Percentiles rank a stretch among this genome's conserved stretches.
Conservation (phyloP, 1,140 invertebrate genomes). For the Oreohelix idahoensis region DNA sequence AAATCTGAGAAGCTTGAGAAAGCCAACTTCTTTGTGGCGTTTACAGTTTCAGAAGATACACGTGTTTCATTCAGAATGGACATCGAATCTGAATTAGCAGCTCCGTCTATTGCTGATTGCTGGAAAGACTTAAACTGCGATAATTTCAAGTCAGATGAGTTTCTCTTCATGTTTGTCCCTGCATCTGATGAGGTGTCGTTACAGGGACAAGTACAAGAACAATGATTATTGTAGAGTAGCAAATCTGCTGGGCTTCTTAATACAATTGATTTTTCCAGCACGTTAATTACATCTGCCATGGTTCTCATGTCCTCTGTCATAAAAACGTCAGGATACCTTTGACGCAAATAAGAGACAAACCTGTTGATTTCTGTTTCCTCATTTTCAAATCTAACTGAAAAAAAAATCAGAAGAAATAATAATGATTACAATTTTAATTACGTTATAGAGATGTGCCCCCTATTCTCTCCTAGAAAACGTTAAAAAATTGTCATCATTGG, state of each 20-base stretch:
- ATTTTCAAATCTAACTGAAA: slow-evolving; percentile 58
- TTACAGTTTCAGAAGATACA: too few relatives aligned
- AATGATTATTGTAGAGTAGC: neutral
- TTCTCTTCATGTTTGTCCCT: neutral
- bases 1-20: too few relatives aligned
- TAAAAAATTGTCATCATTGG: too few relatives aligned
- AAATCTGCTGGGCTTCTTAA: slow-evolving; percentile 28
- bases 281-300: slow-evolving; percentile 46
- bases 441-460: too few relatives aligned
- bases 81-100: too few relatives aligned
- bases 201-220: neutral
- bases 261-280: slow-evolving; percentile 36
- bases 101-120: too few relatives aligned
- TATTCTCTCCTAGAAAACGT: too few relatives aligned
- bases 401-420: neutral
- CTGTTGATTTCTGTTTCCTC: slow-evolving; percentile 55
- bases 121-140: too few relatives aligned
- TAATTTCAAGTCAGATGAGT: too few relatives aligned
- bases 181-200: neutral
- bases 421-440: too few relatives aligned
- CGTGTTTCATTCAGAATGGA: too few relatives aligned
- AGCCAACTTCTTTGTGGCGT: too few relatives aligned
- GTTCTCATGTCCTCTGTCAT: slow-evolving; percentile 38
- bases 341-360: slow-evolving; percentile 49
- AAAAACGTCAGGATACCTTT: slow-evolving; percentile 45